Conservation (phyloP, 2,888 invertebrate genomes). For the Nasonovia ribisnigri region DNA sequence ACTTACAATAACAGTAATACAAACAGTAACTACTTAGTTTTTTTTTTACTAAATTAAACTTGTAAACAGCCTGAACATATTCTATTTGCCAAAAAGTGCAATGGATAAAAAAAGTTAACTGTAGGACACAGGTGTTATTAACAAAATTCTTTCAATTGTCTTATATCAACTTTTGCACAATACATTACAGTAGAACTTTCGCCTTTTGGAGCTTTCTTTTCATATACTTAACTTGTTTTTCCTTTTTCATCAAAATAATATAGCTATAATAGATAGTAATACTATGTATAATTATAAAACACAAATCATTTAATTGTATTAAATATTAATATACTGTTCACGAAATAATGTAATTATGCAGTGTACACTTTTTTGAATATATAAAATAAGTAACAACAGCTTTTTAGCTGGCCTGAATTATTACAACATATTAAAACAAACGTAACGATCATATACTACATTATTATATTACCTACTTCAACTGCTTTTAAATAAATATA, state of each 20-base stretch:
- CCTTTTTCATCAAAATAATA: background rate
- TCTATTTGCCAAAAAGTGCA: slow-evolving; percentile 27
- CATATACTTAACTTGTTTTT: background rate
- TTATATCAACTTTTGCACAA: background rate
- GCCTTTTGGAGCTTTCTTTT: background rate
- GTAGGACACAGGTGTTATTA: background rate
- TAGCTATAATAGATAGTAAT: background rate
- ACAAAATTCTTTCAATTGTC: background rate
- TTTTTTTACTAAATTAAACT: background rate
- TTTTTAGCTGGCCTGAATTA: background rate
- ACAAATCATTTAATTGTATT: background rate
- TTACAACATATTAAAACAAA: background rate
- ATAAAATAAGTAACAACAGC: background rate
- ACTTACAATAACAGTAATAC: too few relatives aligned
- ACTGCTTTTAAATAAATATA: too few relatives aligned
- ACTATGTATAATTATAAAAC: background rate
- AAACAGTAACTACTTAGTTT: background rate
- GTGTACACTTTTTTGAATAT: background rate
- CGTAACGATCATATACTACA: background rate
- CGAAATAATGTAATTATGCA: background rate
- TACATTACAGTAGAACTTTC: background rate
- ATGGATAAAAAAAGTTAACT: slow-evolving; percentile 18
- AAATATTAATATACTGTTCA: background rate
- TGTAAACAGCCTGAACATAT: background rate
- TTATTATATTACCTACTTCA: background rate